Percentiles rank a stretch among this genome's conserved stretches.
phyloP scores from a whole-genome alignment of 2,113 vertebrate genomes.

The Pardalotus punctatus region DNA sequence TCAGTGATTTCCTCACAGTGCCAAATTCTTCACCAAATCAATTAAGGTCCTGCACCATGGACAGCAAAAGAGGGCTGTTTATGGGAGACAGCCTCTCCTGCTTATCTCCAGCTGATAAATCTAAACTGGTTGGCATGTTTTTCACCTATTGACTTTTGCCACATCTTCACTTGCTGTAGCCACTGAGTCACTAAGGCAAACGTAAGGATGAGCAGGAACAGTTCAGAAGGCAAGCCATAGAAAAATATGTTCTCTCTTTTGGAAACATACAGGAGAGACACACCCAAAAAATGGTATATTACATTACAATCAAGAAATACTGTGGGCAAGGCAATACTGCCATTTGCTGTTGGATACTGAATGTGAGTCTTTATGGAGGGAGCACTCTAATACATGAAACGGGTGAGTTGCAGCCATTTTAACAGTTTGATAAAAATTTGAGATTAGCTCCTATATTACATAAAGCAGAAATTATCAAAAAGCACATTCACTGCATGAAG shows the following conservation, averaged over 20 bases:
- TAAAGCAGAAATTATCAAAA: not conserved
- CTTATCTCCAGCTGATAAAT: not conserved
- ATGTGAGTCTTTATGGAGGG: not conserved
- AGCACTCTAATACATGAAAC: not conserved
- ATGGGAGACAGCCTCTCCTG: not conserved
- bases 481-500: not conserved
- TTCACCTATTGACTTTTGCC: not conserved
- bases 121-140: not conserved
- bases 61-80: not conserved
- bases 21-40: not conserved
- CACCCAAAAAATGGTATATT: not conserved
- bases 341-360: not conserved
- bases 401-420: not conserved
- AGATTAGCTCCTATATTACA: not conserved
- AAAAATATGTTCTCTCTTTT: not conserved
- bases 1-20: not conserved
- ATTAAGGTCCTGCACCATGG: not conserved
- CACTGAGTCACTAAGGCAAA: not conserved
- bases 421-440: not conserved
- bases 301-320: not conserved
- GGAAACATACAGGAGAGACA: not conserved
- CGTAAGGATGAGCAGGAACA: not conserved
- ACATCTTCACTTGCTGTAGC: not conserved
- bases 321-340: not conserved
- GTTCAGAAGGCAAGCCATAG: not conserved